Conservation (phyloP, 2,888 invertebrate species). For the Salticus scenicus region DNA sequence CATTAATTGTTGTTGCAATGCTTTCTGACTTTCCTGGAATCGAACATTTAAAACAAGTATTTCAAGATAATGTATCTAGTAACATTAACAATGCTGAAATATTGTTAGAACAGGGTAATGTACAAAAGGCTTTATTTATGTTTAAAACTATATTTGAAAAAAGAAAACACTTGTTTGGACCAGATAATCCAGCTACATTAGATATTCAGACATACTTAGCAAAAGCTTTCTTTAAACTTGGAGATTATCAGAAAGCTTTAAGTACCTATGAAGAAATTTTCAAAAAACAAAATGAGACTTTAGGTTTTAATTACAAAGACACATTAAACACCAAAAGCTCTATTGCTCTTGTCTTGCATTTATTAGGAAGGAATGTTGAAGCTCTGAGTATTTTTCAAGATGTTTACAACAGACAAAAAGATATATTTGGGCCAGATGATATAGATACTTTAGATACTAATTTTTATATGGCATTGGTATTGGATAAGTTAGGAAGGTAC, state of each 20-base stretch:
- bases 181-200: conserved; percentile 13
- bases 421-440: not conserved
- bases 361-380: not conserved
- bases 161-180: conserved; percentile 23
- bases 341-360: not conserved
- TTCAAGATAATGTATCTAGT: not conserved
- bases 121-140: not conserved
- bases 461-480: not conserved
- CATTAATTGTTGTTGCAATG: conserved; percentile 21
- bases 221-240: not conserved
- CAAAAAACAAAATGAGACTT: not conserved
- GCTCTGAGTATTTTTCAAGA: not conserved
- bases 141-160: not conserved
- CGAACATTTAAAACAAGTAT: conserved; percentile 20
- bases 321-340: not conserved
- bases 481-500: not conserved
- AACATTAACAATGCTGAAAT: not conserved
- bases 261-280: not conserved
- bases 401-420: not conserved
- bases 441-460: conserved; percentile 1
- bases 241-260: not conserved
- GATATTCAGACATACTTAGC: conserved; percentile 27
- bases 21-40: conserved; percentile 3
- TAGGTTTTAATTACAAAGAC: not conserved
- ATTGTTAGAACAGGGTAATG: conserved; percentile 1